Percentiles rank a stretch among this genome's conserved stretches.
Conservation (phyloP, 2,113 vertebrate species). For the Corythaixoides concolor region DNA sequence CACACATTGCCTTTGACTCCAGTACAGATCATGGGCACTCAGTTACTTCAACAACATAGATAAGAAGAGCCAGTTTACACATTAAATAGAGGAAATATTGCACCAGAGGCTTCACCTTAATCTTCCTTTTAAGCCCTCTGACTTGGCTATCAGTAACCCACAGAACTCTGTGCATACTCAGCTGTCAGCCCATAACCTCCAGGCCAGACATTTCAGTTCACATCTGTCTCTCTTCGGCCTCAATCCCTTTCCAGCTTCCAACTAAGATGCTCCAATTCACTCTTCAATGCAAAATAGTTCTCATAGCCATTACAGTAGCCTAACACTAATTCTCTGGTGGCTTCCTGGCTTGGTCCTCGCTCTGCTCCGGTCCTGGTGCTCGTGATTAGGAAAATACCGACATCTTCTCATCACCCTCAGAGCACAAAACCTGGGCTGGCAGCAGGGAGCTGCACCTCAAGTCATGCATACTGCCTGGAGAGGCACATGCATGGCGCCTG, state of each 20-base stretch:
- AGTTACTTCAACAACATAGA: neutral
- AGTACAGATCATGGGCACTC: neutral
- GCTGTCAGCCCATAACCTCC: neutral
- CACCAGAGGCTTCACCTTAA: neutral
- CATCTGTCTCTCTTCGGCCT: neutral
- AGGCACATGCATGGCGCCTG: fast-evolving
- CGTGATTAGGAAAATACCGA: neutral
- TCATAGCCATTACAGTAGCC: neutral
- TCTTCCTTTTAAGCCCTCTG: neutral
- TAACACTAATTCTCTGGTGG: too few species aligned
- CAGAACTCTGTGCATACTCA: neutral
- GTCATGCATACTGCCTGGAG: fast-evolving
- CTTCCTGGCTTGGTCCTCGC: neutral
- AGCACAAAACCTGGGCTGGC: neutral
- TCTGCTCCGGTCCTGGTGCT: neutral
- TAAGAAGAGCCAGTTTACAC: neutral
- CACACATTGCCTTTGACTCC: neutral
- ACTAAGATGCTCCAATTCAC: neutral
- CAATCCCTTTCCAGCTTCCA: neutral
- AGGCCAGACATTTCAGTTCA: neutral
- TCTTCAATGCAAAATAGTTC: neutral
- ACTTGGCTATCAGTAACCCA: neutral
- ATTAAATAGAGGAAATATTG: neutral
- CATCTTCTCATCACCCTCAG: neutral
- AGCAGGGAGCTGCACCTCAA: neutral